Evolutionary conservation across 2,888 invertebrate species (phyloP).

Genomic region (Pilophorus perplexus): DNA sequence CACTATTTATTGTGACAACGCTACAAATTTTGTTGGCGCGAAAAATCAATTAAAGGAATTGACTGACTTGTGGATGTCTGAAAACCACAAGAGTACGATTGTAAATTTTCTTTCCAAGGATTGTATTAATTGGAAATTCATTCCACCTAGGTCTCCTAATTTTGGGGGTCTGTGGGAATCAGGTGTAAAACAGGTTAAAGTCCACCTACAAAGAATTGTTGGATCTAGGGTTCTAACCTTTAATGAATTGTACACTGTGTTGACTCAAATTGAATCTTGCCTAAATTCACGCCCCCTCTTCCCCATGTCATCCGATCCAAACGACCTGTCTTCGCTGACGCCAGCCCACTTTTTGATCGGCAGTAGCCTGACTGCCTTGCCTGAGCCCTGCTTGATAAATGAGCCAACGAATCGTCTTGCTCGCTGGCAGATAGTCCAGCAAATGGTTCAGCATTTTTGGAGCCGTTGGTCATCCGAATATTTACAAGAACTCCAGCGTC

Average conservation of each 20-base stretch:
- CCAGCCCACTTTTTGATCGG: constrained; percentile 33
- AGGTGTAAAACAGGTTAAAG: constrained; percentile 2
- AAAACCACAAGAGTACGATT: not conserved
- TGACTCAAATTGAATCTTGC: constrained; percentile 33
- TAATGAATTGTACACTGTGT: constrained; percentile 7
- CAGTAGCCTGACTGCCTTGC: not conserved
- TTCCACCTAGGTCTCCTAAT: constrained; percentile 1
- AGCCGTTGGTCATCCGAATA: constrained; percentile 19
- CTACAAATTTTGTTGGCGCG: constrained; percentile 10
- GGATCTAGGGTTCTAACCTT: constrained; percentile 1
- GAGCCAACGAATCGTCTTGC: constrained; percentile 3
- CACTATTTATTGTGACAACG: constrained; percentile 5
- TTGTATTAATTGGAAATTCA: constrained; percentile 17
- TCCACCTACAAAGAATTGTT: not conserved
- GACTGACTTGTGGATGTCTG: not conserved
- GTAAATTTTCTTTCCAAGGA: not conserved
- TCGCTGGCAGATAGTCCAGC: constrained; percentile 25
- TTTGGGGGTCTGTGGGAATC: constrained; percentile 13
- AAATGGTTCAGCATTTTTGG: constrained; percentile 28
- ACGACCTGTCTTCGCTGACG: constrained; percentile 23
- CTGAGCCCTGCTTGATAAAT: too few relatives aligned
- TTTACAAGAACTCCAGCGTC: constrained; percentile 4
- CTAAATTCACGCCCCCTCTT: constrained; percentile 36
- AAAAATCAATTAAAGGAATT: not conserved
- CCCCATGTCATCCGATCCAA: constrained; percentile 28